These are phyloP conservation scores for Pyrocoelia pectoralis DNA, from an alignment of 2,888 invertebrate genomes.

Conservation along the genomic window DNA sequence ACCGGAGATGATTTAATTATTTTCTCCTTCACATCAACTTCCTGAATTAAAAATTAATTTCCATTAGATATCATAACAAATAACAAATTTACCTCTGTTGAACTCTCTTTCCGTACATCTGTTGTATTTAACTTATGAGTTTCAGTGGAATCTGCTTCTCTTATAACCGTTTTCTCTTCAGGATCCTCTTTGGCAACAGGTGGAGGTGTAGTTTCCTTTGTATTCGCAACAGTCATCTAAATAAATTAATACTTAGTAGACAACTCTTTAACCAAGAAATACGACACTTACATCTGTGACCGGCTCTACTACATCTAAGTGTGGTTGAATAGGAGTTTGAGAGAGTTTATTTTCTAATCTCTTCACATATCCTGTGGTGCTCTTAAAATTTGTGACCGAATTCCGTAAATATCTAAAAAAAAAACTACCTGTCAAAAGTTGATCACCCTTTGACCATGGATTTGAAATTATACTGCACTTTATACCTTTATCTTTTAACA, in stretches of 20 bases:
- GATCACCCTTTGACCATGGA: too few relatives aligned
- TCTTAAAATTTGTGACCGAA: slow-evolving; percentile 88
- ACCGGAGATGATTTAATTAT: slow-evolving; percentile 30
- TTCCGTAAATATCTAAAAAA: slow-evolving; percentile 79
- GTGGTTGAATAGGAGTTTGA: slow-evolving; percentile 33
- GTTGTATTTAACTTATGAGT: slow-evolving; percentile 44
- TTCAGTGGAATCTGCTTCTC: slow-evolving; percentile 60
- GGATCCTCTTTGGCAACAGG: slow-evolving; percentile 40
- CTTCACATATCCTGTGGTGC: slow-evolving; percentile 88
- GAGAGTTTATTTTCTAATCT: slow-evolving; percentile 53
- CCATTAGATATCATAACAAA: neutral
- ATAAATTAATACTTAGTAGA: neutral
- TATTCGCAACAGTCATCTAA: neutral
- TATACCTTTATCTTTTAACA: too few relatives aligned
- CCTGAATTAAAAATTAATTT: slow-evolving; percentile 25
- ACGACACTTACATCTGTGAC: slow-evolving; percentile 20
- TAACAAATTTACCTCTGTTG: slow-evolving; percentile 15
- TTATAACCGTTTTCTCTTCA: slow-evolving; percentile 56
- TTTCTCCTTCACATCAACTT: slow-evolving; percentile 30
- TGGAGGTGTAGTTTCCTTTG: slow-evolving; percentile 20
- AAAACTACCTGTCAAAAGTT: too few relatives aligned
- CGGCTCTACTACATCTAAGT: slow-evolving; percentile 17
- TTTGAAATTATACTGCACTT: too few relatives aligned
- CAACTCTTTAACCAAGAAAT: neutral
- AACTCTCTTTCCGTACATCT: slow-evolving; percentile 23